Evolutionary conservation across 2,113 vertebrate species (phyloP), one percentile per base, ranked within the genome.

Genomic region (Peucedramus taeniatus): DNA sequence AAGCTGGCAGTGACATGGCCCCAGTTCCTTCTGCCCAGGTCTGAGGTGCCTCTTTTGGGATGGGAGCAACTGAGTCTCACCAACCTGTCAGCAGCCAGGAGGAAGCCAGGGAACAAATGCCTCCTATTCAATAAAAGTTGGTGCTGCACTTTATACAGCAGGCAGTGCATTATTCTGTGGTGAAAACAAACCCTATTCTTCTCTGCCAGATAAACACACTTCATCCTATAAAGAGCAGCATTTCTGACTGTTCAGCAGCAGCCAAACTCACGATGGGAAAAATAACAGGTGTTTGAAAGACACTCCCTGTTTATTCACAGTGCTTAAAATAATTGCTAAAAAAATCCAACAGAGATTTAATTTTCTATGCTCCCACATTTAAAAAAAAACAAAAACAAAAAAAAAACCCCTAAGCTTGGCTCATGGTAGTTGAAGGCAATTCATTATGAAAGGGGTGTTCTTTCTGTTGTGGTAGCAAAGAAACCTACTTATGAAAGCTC

Each of bases 311-410:
- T 97, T 97, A 91, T 95, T 97, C 96, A 90, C 90, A 80, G 96
- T 69, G 83, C 94, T 97, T 97, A 96, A 97, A 97, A 97, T 96
- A 97, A 96, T 96, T 91, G 91, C 96, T 94, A 15, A 89, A 94
- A 94, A 93, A 95, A 71, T 87, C 65, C 22, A 6, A 42, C 74
- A 56, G 88, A 84, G 94, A 96, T 96, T 96, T 94, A 93, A 89
- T 97, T 97, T 96, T 96, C 94, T 92, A 49, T 96, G 83, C 61
- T 92, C 61, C 65, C 71, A 74, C 87, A 94, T 76, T 94, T 76
- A 63, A 93, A 89, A 88, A 89, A 88, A 95, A 74, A 70, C 49
- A 74, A 83, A 82, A 65, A 0, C 16, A 65, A 75, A 89, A 75
- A 70, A 65, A 70, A 68, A n/a, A 0, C 0, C 30, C 5, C 44